A percentile compares a stretch with the other conserved stretches of the same genome.
Conservation (phyloP, 2,888 invertebrate species). For the Allacma fusca region DNA sequence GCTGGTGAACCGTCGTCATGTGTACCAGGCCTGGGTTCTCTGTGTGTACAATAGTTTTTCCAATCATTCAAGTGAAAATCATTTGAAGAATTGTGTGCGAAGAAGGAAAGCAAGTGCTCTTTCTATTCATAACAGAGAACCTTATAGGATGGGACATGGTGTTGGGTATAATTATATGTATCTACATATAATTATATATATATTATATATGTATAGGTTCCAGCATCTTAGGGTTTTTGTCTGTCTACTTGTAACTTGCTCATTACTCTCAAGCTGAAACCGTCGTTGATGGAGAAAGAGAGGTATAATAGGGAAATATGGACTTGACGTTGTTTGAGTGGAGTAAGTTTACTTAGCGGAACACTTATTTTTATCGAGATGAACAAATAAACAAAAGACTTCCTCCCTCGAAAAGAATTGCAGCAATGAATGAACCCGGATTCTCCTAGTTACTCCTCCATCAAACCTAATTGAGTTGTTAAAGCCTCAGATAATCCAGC, state of each 20-base stretch:
- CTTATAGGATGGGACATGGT: too few species aligned
- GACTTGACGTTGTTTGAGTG: slow-evolving; percentile 1
- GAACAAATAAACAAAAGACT: slow-evolving; percentile 61
- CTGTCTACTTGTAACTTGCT: too few species aligned
- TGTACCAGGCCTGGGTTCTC: neutral
- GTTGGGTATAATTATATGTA: neutral
- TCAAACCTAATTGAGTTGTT: slow-evolving; percentile 15
- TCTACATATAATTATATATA: too few species aligned
- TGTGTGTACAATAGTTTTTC: slow-evolving; percentile 2
- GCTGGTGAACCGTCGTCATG: neutral
- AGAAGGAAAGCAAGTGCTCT: neutral
- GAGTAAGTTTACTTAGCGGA: slow-evolving; percentile 56
- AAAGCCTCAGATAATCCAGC: slow-evolving; percentile 3
- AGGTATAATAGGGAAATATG: neutral
- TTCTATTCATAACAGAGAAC: too few species aligned
- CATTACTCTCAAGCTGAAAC: too few species aligned
- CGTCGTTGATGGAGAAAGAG: neutral
- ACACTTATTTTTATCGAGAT: slow-evolving; percentile 59
- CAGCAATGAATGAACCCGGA: slow-evolving; percentile 33
- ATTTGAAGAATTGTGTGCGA: neutral
- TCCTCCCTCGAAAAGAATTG: slow-evolving; percentile 34
- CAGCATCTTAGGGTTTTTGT: too few species aligned
- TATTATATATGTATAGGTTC: too few species aligned
- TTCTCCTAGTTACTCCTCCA: slow-evolving; percentile 5
- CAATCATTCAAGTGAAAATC: slow-evolving; percentile 5